Base-by-base conservation (phyloP, 53 echinoderm and acorn worm genomes). In the Pentamera pediparva region DNA sequence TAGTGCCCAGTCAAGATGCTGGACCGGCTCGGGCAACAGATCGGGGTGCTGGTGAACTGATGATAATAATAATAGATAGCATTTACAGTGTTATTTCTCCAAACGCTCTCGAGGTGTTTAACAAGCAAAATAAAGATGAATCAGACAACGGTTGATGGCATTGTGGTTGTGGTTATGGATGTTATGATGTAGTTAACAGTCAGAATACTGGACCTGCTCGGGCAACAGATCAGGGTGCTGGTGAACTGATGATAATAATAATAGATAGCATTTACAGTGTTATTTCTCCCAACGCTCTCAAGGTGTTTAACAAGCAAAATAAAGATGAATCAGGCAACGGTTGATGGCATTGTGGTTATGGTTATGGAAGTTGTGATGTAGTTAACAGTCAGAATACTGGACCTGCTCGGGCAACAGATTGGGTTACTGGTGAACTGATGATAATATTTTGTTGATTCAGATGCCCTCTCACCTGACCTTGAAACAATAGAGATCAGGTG, bases 21-120 rank as follows among this genome's bases (percentile, higher is more conserved):
- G 38, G 98, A 98, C n/a, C 98, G 70, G 32, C 98, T 98, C 1
- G 98, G 98, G 45, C 98, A 98, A 54, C 98, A 98, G 13, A 98
- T 58, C 1, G 98, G 98, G 40, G 91, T 98, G 37, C 67, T 89
- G 33, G 91, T 86, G 62, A 98, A 98, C 98, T 98, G 84, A n/a
- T 98, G 84, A 27, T 15, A 24, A 18, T 8, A 63, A 25, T 38
- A 1, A 57, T 1, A 28, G 58, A 4, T 31, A 45, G 30, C 28
- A 57, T 31, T 28, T 41, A 8, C 8, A 41, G 8, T 41, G 43
- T 41, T 15, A 41, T 41, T 15, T 41, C 43, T 41, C 9, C 43
- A 41, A 41, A 41, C 15, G 15, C n/a, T n/a, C n/a, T n/a, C n/a
- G n/a, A n/a, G n/a, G n/a, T n/a, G n/a, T n/a, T n/a, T n/a, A n/a